These are phyloP conservation scores for Scolopax mira DNA, from an alignment of 2,113 vertebrate species.

Conservation along the genomic window DNA sequence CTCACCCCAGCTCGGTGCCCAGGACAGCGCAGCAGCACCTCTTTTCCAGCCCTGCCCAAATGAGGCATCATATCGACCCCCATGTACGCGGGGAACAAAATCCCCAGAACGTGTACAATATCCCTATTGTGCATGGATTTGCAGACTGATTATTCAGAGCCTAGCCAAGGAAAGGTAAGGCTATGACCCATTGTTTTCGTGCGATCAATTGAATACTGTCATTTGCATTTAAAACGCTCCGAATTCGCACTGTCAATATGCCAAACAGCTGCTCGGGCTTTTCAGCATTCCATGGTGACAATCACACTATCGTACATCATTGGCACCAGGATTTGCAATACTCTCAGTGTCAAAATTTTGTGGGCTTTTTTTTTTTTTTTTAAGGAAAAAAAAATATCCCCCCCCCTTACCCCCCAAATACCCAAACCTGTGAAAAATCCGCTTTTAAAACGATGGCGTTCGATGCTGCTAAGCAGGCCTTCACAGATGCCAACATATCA, in stretches of 20 bases:
- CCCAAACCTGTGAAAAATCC: slow-evolving; percentile 74
- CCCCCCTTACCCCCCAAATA: not conserved
- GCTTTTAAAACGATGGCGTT: slow-evolving; percentile 64
- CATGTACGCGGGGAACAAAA: not conserved
- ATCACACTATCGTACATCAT: slow-evolving; percentile 76
- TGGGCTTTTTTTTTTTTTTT: not conserved
- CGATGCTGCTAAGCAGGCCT: slow-evolving; percentile 50
- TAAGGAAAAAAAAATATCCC: slow-evolving; percentile 3
- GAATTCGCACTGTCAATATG: slow-evolving; percentile 74
- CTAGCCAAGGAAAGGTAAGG: slow-evolving; percentile 53
- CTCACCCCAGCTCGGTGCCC: not conserved
- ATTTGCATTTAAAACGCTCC: slow-evolving; percentile 76
- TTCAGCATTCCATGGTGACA: slow-evolving; percentile 80
- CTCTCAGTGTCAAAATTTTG: slow-evolving; percentile 75
- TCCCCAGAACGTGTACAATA: slow-evolving; percentile 41
- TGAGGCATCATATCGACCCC: not conserved
- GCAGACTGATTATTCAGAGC: slow-evolving; percentile 56
- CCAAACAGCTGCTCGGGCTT: slow-evolving; percentile 82
- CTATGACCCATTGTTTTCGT: slow-evolving; percentile 52
- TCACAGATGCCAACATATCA: slow-evolving; percentile 71
- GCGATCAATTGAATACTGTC: slow-evolving; percentile 75
- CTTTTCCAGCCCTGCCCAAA: not conserved
- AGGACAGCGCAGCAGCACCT: not conserved
- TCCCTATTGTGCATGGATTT: slow-evolving; percentile 56
- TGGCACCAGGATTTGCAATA: slow-evolving; percentile 78